phyloP scores from a whole-genome alignment of 2,888 invertebrate species.

The Pyrrhia umbra region DNA sequence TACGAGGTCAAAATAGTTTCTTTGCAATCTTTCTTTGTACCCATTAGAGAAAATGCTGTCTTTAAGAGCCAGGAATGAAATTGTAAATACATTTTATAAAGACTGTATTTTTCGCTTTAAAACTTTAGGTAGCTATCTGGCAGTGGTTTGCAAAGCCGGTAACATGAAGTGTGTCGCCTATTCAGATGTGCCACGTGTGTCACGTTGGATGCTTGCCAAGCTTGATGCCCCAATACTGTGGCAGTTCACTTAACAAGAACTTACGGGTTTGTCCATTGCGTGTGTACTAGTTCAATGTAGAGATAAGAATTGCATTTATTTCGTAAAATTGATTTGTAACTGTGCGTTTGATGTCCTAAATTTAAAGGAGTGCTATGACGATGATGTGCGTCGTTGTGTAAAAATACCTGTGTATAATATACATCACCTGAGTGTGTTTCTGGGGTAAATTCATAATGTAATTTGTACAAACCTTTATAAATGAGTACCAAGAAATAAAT shows the following conservation, averaged over 20 bases:
- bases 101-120: neutral
- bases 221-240: conserved; percentile 43
- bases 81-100: neutral
- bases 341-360: neutral
- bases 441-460: too few relatives aligned
- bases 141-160: conserved; percentile 12
- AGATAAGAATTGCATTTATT: neutral
- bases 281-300: conserved; percentile 13
- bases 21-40: neutral
- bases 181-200: conserved; percentile 35
- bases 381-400: too few relatives aligned
- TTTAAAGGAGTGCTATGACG: too few relatives aligned
- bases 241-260: conserved; percentile 49
- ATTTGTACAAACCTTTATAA: too few relatives aligned
- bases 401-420: too few relatives aligned
- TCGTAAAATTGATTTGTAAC: too few relatives aligned
- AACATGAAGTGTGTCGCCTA: conserved; percentile 34
- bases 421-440: too few relatives aligned
- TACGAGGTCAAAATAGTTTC: neutral
- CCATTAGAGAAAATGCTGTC: neutral
- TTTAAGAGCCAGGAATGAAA: neutral
- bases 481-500: too few relatives aligned
- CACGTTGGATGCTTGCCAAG: conserved; percentile 47
- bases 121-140: conserved; percentile 6
- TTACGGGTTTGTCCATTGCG: conserved; percentile 40